Evolutionary conservation across 2,113 vertebrate genomes (phyloP).

Genomic region (Tragelaphus buxtoni): DNA sequence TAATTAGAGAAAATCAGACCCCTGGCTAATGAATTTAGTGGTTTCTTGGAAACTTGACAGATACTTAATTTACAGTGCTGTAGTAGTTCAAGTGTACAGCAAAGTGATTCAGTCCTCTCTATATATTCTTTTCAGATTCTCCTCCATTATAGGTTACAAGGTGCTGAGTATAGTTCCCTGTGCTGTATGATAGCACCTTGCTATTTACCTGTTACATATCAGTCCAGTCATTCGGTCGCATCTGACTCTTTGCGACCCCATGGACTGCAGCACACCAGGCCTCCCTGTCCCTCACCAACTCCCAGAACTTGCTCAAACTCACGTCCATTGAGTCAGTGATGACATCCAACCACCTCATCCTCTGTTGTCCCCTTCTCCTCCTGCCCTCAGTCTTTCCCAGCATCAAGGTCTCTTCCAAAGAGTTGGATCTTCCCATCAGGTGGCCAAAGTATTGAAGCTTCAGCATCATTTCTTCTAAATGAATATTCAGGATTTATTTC

Average conservation of each 20-base stretch:
- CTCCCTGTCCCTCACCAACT: accelerated
- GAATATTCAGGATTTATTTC: neutral
- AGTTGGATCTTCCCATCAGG: neutral
- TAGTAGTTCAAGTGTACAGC: neutral
- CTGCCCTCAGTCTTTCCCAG: neutral
- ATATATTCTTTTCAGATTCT: neutral
- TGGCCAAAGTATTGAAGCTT: neutral
- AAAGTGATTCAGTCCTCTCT: neutral
- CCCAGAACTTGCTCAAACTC: neutral
- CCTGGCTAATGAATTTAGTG: neutral
- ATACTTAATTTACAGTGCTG: neutral
- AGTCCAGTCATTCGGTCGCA: neutral
- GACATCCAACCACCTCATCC: neutral
- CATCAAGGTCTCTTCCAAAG: neutral
- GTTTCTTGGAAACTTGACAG: neutral
- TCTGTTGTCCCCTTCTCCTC: neutral
- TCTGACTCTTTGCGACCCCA: neutral
- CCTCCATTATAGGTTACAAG: neutral
- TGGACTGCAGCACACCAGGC: neutral
- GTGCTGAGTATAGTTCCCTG: neutral
- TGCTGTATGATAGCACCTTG: neutral
- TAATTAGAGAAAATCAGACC: neutral
- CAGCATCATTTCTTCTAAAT: neutral
- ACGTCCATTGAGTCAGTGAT: too few relatives aligned
- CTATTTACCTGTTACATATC: neutral